Evolutionary conservation across 2,888 invertebrate genomes (phyloP).

Genomic region (Agrotis clavis): DNA sequence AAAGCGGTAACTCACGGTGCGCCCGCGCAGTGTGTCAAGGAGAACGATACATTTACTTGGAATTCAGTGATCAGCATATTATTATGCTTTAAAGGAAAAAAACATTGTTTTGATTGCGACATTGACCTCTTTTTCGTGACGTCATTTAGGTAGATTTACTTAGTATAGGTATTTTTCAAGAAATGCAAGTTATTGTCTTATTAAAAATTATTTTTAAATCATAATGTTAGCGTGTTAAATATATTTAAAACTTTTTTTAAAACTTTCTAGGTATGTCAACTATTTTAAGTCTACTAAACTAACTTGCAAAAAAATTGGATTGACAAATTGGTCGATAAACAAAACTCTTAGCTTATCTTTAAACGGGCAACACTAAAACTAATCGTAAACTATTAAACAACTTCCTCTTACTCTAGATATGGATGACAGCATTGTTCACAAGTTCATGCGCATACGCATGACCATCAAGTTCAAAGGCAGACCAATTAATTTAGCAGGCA

Average conservation of each 20-base stretch:
- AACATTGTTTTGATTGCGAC: conserved; percentile 62
- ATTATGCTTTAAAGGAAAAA: conserved; percentile 60
- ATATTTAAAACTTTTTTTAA: too few species aligned
- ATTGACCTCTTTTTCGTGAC: conserved; percentile 58
- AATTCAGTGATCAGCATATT: conserved; percentile 64
- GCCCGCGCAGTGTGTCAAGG: conserved; percentile 67
- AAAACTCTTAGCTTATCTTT: conserved; percentile 22
- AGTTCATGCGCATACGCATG: conserved; percentile 47
- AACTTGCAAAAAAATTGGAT: too few species aligned
- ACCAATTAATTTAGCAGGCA: conserved; percentile 57
- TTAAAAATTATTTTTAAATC: too few species aligned
- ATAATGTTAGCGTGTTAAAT: too few species aligned
- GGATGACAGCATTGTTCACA: conserved; percentile 26
- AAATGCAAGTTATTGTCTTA: not conserved
- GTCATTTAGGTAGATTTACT: conserved; percentile 28
- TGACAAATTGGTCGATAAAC: not conserved
- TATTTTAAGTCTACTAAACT: too few species aligned
- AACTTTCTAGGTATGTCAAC: too few species aligned
- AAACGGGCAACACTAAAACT: conserved; percentile 15
- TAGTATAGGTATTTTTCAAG: not conserved
- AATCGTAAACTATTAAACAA: conserved; percentile 8
- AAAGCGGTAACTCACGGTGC: conserved; percentile 55
- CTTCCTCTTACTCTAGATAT: conserved; percentile 14
- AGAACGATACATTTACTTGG: conserved; percentile 64
- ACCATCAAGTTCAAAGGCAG: conserved; percentile 59